Conservation (phyloP, 2,113 vertebrate species). For the Prunella fulvescens region DNA sequence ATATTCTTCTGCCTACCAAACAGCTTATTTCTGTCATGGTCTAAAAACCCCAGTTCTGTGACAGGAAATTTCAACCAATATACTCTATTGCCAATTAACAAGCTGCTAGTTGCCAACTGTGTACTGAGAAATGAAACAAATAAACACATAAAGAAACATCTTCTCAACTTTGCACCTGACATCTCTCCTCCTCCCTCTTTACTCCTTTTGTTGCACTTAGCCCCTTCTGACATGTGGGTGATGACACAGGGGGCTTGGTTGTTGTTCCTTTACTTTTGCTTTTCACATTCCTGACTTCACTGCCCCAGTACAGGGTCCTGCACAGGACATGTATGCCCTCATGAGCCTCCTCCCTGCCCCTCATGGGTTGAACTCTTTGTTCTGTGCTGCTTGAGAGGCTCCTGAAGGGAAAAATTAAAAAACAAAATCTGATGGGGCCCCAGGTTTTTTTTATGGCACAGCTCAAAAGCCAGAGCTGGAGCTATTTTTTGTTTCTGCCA, state of each 20-base stretch:
- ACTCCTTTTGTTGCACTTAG: neutral
- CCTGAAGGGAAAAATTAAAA: neutral
- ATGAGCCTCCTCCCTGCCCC: neutral
- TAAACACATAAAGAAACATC: neutral
- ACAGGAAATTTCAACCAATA: neutral
- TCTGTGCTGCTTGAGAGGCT: neutral
- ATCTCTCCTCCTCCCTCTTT: neutral
- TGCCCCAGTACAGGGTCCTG: neutral
- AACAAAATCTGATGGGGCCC: neutral
- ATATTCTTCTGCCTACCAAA: neutral
- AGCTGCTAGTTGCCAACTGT: neutral
- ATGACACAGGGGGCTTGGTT: neutral
- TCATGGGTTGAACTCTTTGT: neutral
- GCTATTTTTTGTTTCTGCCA: neutral
- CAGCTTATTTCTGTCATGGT: neutral
- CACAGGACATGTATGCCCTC: fast-evolving
- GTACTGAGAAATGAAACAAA: neutral
- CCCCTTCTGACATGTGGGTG: fast-evolving
- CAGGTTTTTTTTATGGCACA: neutral
- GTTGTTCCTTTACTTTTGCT: neutral
- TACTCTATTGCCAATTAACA: neutral
- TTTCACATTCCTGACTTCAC: neutral
- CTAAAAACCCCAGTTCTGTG: neutral
- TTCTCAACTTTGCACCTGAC: neutral
- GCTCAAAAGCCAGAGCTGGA: neutral